Evolutionary conservation across 2,888 invertebrate species (phyloP).

Genomic region (Luperina testacea): DNA sequence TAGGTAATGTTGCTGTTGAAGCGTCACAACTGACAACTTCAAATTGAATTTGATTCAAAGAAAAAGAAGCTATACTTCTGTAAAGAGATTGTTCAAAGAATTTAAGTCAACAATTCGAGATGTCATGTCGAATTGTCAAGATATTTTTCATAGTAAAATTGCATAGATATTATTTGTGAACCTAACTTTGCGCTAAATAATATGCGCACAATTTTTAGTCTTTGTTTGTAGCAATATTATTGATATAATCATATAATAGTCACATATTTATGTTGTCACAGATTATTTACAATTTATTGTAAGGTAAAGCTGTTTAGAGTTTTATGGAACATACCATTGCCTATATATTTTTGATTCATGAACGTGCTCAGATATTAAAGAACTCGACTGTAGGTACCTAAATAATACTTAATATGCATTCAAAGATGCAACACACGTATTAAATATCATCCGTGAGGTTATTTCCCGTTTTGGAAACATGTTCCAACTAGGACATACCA

Average conservation of each 20-base stretch:
- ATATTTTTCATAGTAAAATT: no score
- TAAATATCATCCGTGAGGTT: background rate
- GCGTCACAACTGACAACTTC: no score
- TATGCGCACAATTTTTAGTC: background rate
- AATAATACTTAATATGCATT: background rate
- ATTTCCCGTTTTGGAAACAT: slow-evolving; percentile 5
- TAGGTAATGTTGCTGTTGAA: no score
- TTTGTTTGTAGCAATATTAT: background rate
- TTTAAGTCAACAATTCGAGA: no score
- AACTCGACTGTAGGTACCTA: background rate
- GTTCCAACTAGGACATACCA: background rate
- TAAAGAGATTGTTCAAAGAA: no score
- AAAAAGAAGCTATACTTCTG: no score
- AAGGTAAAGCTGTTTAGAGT: background rate
- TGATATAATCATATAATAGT: no score
- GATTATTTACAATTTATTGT: background rate
- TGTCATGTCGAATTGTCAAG: no score
- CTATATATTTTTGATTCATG: background rate
- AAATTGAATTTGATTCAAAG: no score
- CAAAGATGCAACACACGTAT: background rate
- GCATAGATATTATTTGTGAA: no score
- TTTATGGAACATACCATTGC: background rate
- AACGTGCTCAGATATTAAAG: background rate
- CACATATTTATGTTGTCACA: background rate
- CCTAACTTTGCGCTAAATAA: no score